These are phyloP conservation scores for Dicrostonyx torquatus DNA, from an alignment of 2,797 vertebrate species.

Conservation along the genomic window DNA sequence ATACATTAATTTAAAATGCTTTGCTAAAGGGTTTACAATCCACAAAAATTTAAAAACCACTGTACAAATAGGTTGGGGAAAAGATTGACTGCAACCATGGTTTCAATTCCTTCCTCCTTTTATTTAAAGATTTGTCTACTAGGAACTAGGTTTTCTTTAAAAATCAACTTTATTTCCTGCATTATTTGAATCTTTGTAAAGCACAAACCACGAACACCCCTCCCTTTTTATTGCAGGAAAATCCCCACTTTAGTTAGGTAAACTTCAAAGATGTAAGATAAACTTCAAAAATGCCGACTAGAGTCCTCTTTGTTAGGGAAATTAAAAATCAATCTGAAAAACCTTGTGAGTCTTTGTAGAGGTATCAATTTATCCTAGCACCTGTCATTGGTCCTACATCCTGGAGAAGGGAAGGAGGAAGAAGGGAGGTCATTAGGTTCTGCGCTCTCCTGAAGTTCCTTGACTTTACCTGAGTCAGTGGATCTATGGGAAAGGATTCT, in stretches of 20 bases:
- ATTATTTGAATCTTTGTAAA: constrained; percentile 45
- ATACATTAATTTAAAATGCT: constrained; percentile 21
- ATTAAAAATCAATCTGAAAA: constrained; percentile 39
- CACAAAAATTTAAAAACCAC: background rate
- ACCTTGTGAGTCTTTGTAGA: background rate
- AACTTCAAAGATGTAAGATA: constrained; percentile 55
- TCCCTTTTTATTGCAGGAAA: constrained; percentile 31
- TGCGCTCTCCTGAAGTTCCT: background rate
- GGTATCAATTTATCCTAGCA: constrained; percentile 19
- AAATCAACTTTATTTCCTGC: background rate
- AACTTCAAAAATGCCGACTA: constrained; percentile 42
- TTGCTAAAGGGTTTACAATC: background rate
- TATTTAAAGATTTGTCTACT: constrained; percentile 39
- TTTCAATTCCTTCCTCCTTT: constrained; percentile 43
- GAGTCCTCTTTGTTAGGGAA: constrained; percentile 11
- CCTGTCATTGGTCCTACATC: background rate
- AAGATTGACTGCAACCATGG: background rate
- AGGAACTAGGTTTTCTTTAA: background rate
- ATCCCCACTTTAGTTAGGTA: constrained; percentile 47
- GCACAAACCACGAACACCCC: background rate
- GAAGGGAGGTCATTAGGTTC: background rate
- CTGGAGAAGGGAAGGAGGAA: background rate
- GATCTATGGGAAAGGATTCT: background rate
- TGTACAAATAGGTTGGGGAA: background rate
- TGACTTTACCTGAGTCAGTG: constrained; percentile 20